Evolutionary conservation across 2,113 vertebrate genomes (phyloP).

Genomic region (Eublepharis macularius): DNA sequence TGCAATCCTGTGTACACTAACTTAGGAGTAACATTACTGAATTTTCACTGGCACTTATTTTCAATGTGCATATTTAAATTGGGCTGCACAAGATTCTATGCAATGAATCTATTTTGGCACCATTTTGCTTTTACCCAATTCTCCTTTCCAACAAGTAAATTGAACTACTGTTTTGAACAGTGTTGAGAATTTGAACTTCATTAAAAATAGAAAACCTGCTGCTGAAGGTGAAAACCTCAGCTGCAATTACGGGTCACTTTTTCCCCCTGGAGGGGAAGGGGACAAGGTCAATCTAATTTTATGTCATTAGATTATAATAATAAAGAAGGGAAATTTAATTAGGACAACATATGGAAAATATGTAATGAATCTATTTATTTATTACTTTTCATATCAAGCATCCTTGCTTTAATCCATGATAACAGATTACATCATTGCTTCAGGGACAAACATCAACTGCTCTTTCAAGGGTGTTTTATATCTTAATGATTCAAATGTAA

Average conservation of each 20-base stretch:
- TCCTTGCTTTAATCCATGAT: neutral
- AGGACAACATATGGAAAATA: neutral
- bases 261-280: neutral
- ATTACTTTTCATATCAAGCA: neutral
- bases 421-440: neutral
- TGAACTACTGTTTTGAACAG: neutral
- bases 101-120: fast-evolving
- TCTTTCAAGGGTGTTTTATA: neutral
- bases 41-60: neutral
- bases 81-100: neutral
- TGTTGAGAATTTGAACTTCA: neutral
- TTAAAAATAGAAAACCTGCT: conserved; percentile 8
- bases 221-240: neutral
- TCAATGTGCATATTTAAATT: neutral
- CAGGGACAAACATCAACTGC: neutral
- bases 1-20: neutral
- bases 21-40: neutral
- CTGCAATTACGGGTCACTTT: neutral
- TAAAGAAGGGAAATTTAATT: neutral
- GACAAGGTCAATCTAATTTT: neutral
- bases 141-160: neutral
- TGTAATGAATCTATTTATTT: neutral
- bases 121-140: neutral
- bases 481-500: neutral
- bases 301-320: neutral